Percentiles rank a stretch among this genome's conserved stretches.
phyloP scores from a whole-genome alignment of 2,797 vertebrate genomes.

The Tympanoctomys barrerae region DNA sequence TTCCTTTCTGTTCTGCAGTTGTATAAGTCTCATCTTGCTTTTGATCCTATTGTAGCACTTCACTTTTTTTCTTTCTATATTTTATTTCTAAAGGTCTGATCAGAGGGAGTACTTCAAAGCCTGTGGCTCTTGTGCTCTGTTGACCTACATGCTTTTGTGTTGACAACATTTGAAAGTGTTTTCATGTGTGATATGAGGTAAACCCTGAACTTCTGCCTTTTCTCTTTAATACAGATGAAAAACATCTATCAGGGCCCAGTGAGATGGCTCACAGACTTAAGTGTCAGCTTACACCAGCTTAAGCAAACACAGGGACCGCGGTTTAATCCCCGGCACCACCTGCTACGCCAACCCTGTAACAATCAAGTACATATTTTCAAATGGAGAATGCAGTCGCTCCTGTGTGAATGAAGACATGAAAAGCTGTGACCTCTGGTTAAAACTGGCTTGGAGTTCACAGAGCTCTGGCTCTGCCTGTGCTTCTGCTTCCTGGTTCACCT shows the following conservation, averaged over 20 bases:
- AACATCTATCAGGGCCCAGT: not conserved
- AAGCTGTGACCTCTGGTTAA: not conserved
- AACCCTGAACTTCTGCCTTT: not conserved
- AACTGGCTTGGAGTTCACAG: not conserved
- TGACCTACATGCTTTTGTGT: constrained; percentile 26
- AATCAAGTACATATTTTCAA: no score
- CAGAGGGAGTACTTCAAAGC: not conserved
- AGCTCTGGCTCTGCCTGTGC: not conserved
- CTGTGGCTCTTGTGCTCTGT: not conserved
- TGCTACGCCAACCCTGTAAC: no score
- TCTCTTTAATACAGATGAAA: constrained; percentile 24
- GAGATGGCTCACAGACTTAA: no score
- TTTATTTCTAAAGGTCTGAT: not conserved
- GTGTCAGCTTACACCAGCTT: no score
- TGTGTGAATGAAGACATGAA: not conserved
- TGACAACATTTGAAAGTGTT: constrained; percentile 38
- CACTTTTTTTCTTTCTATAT: constrained; percentile 15
- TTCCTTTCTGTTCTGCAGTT: constrained; percentile 17
- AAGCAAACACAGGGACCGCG: no score
- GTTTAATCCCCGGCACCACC: no score
- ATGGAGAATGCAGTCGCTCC: not conserved
- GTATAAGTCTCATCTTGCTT: constrained; percentile 13
- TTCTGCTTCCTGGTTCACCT: not conserved
- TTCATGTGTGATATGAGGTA: not conserved
- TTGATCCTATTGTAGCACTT: not conserved